Evolutionary conservation across 2,888 invertebrate genomes (phyloP).

Genomic region (Lithophane ornitopus): DNA sequence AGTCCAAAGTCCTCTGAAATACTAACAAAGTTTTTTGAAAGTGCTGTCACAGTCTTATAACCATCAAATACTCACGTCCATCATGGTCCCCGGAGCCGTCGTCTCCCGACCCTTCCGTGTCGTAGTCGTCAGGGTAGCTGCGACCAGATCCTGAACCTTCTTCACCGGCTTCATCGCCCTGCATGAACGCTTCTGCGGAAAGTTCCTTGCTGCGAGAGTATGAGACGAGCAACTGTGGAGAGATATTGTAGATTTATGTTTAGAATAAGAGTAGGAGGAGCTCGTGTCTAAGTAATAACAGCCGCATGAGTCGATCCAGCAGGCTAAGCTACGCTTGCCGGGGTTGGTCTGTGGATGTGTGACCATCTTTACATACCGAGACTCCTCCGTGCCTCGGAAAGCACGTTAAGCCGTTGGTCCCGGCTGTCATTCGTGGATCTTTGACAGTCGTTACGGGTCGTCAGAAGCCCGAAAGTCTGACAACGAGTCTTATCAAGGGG

Average conservation of each 20-base stretch:
- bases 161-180: slow-evolving; percentile 90
- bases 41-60: neutral
- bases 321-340: too few relatives aligned
- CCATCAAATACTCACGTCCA: slow-evolving; percentile 73
- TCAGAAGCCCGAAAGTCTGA: too few relatives aligned
- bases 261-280: too few relatives aligned
- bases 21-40: neutral
- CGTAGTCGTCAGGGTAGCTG: slow-evolving; percentile 88
- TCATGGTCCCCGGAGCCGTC: slow-evolving; percentile 85
- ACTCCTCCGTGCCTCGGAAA: too few relatives aligned
- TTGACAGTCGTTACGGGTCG: too few relatives aligned
- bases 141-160: slow-evolving; percentile 91
- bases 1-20: neutral
- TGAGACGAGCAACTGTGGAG: slow-evolving; percentile 81
- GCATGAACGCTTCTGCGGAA: slow-evolving; percentile 89
- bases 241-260: slow-evolving; percentile 4
- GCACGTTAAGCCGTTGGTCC: too few relatives aligned
- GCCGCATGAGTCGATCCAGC: too few relatives aligned
- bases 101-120: slow-evolving; percentile 86
- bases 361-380: too few relatives aligned
- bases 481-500: too few relatives aligned
- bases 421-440: too few relatives aligned
- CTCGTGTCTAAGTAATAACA: too few relatives aligned
- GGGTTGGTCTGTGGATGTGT: too few relatives aligned
- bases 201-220: slow-evolving; percentile 78